A percentile compares a stretch with the other conserved stretches of the same genome.
Conservation (phyloP, 1,140 invertebrate species). For the Druon quercuslanigerum region DNA sequence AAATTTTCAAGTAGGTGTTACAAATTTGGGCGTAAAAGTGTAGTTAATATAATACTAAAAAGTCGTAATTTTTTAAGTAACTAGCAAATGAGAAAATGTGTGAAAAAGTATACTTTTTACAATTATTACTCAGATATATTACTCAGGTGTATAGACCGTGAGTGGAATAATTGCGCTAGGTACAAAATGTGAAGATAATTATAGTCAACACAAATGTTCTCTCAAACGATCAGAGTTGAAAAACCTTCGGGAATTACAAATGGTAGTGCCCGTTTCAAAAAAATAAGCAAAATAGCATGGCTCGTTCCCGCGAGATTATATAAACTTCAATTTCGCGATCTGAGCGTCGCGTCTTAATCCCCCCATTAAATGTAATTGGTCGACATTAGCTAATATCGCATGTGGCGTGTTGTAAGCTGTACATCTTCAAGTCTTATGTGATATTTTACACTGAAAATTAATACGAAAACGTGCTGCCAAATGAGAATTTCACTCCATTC, state of each 20-base stretch:
- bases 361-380: conserved; percentile 64
- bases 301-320: conserved; percentile 45
- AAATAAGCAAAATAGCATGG: not conserved
- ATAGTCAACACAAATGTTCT: conserved; percentile 29
- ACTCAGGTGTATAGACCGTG: not conserved
- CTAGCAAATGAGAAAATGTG: not conserved
- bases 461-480: conserved; percentile 21
- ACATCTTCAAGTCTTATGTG: not conserved
- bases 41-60: too few species aligned
- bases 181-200: conserved; percentile 32
- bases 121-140: conserved; percentile 2
- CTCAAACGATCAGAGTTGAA: conserved; percentile 26
- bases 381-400: conserved; percentile 63
- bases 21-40: too few species aligned
- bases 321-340: conserved; percentile 64
- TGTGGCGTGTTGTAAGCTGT: conserved; percentile 37
- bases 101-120: conserved; percentile 4
- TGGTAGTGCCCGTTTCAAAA: not conserved
- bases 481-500: not conserved
- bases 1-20: too few species aligned
- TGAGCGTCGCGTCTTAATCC: conserved; percentile 62
- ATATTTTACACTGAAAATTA: not conserved
- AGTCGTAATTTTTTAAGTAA: too few species aligned
- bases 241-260: not conserved
- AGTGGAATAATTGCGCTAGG: conserved; percentile 14